Base-by-base conservation (phyloP, 1,140 invertebrate species). In the Delia radicum region DNA sequence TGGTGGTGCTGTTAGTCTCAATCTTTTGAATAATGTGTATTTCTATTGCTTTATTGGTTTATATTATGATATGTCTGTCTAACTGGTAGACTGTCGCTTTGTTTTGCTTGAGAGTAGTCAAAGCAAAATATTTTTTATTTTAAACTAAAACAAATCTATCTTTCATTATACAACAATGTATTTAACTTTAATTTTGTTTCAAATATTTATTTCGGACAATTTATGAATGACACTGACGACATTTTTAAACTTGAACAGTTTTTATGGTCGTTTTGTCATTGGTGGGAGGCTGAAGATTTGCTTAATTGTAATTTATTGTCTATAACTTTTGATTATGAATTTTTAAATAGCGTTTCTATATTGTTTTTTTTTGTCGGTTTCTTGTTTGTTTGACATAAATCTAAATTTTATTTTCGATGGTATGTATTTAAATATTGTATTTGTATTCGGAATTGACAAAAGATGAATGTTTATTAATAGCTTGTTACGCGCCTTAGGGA, bases 301-400 rank as follows among this genome's bases (percentile, higher is more conserved):
- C 65, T 69, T 69, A 69, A 69, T 69, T 69, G 65, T 69, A 69
- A 69, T 69, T 69, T 69, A 69, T 69, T 69, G 31, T 33, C 65
- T 31, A 69, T 69, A 69, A 33, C 29, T 69, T 69, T 69, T 69
- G 37, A 69, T 37, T 69, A 69, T 69, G 65, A 69, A 69, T 69
- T 37, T 33, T 24, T 55, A 55, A 24, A 55, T 55, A 4, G 5
- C 48, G 21, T 42, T 42, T 42, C 37, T 42, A 42, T 10, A 15
- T 42, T 48, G 15, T 48, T 2, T 48, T 15, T 0, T 10, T 48
- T n/a, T 48, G 42, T 13, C 15, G 15, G 46, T 48, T 18, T 55
- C 7, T 55, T 8, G 18, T 55, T 55, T 55, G 5, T 21, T 55
- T n/a, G 48, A 18, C 48, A 55, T 55, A 55, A 55, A 55, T 55